phyloP scores from a whole-genome alignment of 2,113 vertebrate genomes.

The Pagrus major region DNA sequence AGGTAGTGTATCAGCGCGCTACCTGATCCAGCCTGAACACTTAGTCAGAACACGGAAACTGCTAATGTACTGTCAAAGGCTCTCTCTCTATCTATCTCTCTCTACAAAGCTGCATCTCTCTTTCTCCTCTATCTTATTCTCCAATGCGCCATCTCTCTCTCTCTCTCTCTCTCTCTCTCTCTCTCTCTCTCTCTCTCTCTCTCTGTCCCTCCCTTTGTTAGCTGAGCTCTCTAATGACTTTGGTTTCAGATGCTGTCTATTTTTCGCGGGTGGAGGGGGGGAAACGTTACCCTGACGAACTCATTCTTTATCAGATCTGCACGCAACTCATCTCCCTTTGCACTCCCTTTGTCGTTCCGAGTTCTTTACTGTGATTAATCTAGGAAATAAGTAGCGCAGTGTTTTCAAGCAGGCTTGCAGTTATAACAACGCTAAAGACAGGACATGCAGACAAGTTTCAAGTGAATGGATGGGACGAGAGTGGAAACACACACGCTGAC shows the following conservation, averaged over 20 bases:
- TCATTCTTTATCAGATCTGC: slow-evolving; percentile 70
- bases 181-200: slow-evolving; percentile 11
- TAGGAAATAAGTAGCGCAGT: neutral
- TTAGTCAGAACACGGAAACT: slow-evolving; percentile 63
- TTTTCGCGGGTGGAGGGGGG: slow-evolving; percentile 11
- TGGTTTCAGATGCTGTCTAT: slow-evolving; percentile 69
- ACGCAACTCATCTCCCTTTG: slow-evolving; percentile 33
- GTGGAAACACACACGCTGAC: slow-evolving; percentile 45
- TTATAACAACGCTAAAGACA: slow-evolving; percentile 28
- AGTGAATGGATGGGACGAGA: slow-evolving; percentile 31
- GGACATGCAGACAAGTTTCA: slow-evolving; percentile 29
- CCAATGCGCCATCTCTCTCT: neutral
- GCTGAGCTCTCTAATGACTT: slow-evolving; percentile 67
- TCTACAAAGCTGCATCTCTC: neutral
- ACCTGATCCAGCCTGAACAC: slow-evolving; percentile 68
- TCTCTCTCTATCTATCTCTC: slow-evolving; percentile 22
- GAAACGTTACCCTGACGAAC: slow-evolving; percentile 56
- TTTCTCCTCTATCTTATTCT: slow-evolving; percentile 15
- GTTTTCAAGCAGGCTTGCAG: slow-evolving; percentile 1
- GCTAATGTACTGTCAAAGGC: slow-evolving; percentile 68
- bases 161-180: slow-evolving; percentile 20
- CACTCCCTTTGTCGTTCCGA: no score
- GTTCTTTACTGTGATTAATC: slow-evolving; percentile 8
- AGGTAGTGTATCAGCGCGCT: slow-evolving; percentile 52
- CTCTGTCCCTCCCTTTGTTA: slow-evolving; percentile 38